Conservation (phyloP, 2,797 vertebrate genomes). For the Pteropus rufus region DNA sequence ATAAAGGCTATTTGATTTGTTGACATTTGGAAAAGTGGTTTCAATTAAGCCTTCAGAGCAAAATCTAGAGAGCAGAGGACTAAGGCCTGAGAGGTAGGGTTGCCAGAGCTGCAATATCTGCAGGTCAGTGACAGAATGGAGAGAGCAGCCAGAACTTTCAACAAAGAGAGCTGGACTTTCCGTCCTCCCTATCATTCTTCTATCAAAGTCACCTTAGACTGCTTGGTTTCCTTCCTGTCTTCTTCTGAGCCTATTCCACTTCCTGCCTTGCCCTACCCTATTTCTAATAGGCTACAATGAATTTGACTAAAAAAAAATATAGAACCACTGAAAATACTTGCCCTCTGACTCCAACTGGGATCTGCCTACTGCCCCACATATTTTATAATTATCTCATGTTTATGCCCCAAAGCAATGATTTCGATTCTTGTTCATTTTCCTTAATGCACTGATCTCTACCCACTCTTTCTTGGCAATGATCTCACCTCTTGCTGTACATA, state of each 20-base stretch:
- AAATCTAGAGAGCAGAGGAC: neutral
- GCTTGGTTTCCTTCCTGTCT: neutral
- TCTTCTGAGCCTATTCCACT: neutral
- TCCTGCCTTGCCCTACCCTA: neutral
- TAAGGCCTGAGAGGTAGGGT: neutral
- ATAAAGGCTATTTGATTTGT: neutral
- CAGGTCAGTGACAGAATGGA: neutral
- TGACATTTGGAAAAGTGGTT: neutral
- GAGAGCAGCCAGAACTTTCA: neutral
- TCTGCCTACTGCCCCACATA: neutral
- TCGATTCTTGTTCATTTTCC: neutral
- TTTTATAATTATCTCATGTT: slow-evolving; percentile 19
- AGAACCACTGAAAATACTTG: neutral
- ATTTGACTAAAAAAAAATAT: neutral
- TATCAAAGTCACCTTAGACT: neutral
- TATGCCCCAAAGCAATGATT: slow-evolving; percentile 4
- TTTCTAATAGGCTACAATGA: neutral
- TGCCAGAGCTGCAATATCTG: neutral
- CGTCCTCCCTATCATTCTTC: neutral
- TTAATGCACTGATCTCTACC: neutral
- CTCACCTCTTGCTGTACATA: neutral
- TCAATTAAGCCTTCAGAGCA: neutral
- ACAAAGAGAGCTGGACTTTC: neutral
- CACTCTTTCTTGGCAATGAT: slow-evolving; percentile 11
- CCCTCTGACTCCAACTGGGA: neutral